These are phyloP conservation scores for Cistogaster globosa DNA, from an alignment of 2,888 invertebrate genomes.

Conservation along the genomic window DNA sequence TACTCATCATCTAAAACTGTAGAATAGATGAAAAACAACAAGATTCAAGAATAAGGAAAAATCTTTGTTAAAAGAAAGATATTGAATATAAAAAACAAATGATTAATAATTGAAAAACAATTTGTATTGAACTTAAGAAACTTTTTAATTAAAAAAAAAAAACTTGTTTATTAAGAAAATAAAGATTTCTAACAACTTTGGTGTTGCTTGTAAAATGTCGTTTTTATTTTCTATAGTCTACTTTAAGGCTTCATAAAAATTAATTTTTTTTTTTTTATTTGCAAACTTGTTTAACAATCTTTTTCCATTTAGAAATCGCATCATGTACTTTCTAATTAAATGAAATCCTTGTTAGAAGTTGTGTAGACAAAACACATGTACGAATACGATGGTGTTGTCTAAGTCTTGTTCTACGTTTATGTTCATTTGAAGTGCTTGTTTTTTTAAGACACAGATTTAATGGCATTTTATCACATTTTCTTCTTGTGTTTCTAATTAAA, in stretches of 20 bases:
- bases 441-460: constrained; percentile 19
- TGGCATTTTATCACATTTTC: constrained; percentile 25
- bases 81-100: no score
- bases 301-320: constrained; percentile 43
- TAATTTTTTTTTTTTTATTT: background rate
- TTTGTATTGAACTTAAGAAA: no score
- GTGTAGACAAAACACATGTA: constrained; percentile 4
- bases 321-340: constrained; percentile 52
- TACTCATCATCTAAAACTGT: background rate
- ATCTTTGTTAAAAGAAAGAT: no score
- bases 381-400: background rate
- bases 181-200: no score
- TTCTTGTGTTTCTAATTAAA: constrained; percentile 26
- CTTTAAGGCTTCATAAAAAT: background rate
- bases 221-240: constrained; percentile 8
- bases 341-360: constrained; percentile 40
- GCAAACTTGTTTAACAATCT: constrained; percentile 2
- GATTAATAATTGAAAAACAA: no score
- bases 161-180: no score
- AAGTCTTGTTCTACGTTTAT: constrained; percentile 8
- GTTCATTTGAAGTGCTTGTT: background rate
- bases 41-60: no score
- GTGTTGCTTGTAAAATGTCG: no score
- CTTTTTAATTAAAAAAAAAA: no score
- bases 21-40: background rate